Evolutionary conservation across 2,113 vertebrate species (phyloP).

Genomic region (Ancistrus triradiatus): DNA sequence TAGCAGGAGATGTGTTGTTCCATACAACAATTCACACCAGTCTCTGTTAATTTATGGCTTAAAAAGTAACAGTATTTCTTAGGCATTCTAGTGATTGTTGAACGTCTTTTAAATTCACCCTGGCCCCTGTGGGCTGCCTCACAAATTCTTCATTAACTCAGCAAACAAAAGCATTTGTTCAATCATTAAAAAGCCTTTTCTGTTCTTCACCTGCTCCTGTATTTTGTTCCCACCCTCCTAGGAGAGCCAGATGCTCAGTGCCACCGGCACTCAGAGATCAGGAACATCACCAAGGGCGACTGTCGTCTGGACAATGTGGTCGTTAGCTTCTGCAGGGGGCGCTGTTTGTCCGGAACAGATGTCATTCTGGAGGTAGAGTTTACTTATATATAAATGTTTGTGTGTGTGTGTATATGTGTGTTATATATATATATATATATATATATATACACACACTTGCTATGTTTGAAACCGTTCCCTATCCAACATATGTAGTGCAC

Average conservation of each 20-base stretch:
- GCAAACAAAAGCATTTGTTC: conserved; percentile 16
- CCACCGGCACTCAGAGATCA: conserved; percentile 69
- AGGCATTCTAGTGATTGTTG: not conserved
- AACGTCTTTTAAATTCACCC: conserved; percentile 44
- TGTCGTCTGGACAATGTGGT: conserved; percentile 79
- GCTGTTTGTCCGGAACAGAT: conserved; percentile 76
- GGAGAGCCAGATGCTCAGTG: conserved; percentile 67
- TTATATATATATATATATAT: no score
- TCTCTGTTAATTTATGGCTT: no score
- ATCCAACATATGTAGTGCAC: no score
- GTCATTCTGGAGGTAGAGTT: conserved; percentile 78
- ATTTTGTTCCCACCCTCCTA: conserved; percentile 40
- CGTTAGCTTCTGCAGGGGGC: conserved; percentile 82
- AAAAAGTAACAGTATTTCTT: not conserved
- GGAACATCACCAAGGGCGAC: conserved; percentile 81
- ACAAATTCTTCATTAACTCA: conserved; percentile 9
- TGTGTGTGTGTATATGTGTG: no score
- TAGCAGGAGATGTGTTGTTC: not conserved
- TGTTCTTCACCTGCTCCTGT: not conserved
- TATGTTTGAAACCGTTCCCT: no score
- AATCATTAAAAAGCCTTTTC: not conserved
- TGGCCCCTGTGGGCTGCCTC: conserved; percentile 17
- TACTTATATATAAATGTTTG: not conserved
- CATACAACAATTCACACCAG: no score
- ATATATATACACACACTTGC: no score